A percentile compares a stretch with the other conserved stretches of the same genome.
These are phyloP conservation scores for Myotis daubentonii DNA, from an alignment of 2,797 vertebrate species.

Conservation along the genomic window DNA sequence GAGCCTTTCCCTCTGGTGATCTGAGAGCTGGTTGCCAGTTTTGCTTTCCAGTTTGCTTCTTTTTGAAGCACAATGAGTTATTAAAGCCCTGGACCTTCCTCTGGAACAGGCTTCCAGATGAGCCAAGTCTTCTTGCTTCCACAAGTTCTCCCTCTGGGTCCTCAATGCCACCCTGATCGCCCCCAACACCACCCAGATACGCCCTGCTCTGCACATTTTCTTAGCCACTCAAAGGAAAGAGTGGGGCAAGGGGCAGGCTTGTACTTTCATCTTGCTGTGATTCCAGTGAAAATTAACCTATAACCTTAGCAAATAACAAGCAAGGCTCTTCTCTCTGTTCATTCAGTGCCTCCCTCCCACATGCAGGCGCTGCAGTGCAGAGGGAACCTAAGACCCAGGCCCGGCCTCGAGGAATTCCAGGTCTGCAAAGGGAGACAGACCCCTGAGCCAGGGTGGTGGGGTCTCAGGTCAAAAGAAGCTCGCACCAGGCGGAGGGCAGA, in stretches of 20 bases:
- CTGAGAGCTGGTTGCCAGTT: fast-evolving
- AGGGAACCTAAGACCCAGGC: fast-evolving
- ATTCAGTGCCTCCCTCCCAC: neutral
- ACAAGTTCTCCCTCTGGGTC: fast-evolving
- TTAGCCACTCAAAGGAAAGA: neutral
- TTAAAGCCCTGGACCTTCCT: fast-evolving
- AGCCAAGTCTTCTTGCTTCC: fast-evolving
- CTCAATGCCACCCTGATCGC: fast-evolving
- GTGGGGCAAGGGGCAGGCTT: fast-evolving
- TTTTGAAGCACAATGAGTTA: fast-evolving
- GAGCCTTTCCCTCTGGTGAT: neutral
- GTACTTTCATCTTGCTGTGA: fast-evolving
- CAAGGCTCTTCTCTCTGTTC: neutral
- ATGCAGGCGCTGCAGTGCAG: fast-evolving
- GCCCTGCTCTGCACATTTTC: neutral
- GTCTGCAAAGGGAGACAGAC: neutral
- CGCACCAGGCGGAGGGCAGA: fast-evolving
- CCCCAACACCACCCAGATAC: fast-evolving
- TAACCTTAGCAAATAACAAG: fast-evolving
- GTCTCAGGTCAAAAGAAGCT: fast-evolving
- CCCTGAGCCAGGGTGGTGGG: fast-evolving
- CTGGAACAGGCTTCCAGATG: fast-evolving
- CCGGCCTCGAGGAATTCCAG: fast-evolving
- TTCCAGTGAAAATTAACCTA: fast-evolving
- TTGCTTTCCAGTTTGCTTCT: neutral